Evolutionary conservation across 1,140 invertebrate species (phyloP), one percentile per base, ranked within the genome.

Genomic region (Centruroides vittatus): DNA sequence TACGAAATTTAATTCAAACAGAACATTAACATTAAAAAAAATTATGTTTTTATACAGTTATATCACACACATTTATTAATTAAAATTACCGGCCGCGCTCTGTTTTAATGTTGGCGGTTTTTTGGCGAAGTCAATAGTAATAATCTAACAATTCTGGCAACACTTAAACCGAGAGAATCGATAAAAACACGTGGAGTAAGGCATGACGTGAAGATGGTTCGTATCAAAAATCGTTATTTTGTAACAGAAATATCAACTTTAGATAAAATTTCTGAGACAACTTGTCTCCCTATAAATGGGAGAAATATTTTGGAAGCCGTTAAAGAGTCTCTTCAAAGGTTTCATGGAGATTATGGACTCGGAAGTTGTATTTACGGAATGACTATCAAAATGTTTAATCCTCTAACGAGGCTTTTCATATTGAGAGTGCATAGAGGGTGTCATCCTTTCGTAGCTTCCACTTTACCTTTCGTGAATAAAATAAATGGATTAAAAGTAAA

Each of bases 191-290:
- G 8, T 41, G 5, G 41, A 41, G 41, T 0, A 41, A 1, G 23
- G 41, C 3, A 3, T 1, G 41, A 8, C 3, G 4, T 41, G 4
- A 63, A 6, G 48, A 64, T 64, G 62, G 62, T 64, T 7, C 55
- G 62, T 23, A 59, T 64, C 1, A 64, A 64, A 58, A 52, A 61
- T 8, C 46, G 62, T 47, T 64, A 64, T 51, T 47, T 64, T 11
- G 10, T 64, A 4, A 10, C 53, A 9, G 59, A 64, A 59, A 58
- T 64, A 34, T 36, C 54, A 8, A 54, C 57, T 41, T 8, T 41
- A 0, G 47, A 49, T n/a, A 47, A 6, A 7, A 11, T 57, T 23
- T 35, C 46, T 13, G 41, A 55, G 34, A 51, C 10, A 11, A 3
- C 47, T 13, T 48, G 46, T 47, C 41, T 61, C 3, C 59, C 59